Conservation (phyloP, 2,113 vertebrate species). For the Mus spicilegus region DNA sequence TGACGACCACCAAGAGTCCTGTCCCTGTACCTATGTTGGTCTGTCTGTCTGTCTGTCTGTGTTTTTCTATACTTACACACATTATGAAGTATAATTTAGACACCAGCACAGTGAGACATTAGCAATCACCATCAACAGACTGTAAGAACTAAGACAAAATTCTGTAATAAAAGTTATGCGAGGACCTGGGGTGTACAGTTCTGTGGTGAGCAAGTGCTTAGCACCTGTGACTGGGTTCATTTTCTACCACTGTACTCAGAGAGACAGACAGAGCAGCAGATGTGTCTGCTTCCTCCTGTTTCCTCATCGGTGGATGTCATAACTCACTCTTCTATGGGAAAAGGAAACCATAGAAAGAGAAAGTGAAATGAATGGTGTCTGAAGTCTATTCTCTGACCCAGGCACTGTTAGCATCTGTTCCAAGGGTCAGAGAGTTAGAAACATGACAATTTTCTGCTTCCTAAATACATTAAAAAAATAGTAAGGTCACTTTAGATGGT, state of each 20-base stretch:
- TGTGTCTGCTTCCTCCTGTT: background rate
- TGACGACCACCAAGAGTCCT: background rate
- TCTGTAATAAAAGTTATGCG: background rate
- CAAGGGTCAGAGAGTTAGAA: background rate
- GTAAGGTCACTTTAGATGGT: no score
- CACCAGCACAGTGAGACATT: background rate
- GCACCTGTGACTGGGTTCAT: background rate
- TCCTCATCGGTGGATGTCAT: background rate
- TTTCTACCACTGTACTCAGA: background rate
- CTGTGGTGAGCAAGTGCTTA: background rate
- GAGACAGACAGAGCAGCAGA: background rate
- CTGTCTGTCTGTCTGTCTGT: background rate
- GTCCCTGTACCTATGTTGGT: no score
- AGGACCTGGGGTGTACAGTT: background rate
- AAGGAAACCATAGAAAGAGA: background rate
- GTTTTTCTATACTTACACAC: background rate
- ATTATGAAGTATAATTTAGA: background rate
- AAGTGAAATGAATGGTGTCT: background rate
- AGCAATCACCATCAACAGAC: background rate
- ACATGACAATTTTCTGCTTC: background rate
- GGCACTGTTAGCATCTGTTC: background rate
- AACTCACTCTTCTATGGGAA: background rate
- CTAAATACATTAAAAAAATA: background rate
- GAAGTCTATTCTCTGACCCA: no score
- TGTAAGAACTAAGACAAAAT: background rate